Evolutionary conservation across 2,888 invertebrate species (phyloP), one percentile per base, ranked within the genome.

Genomic region (Agrenia bidenticulata): DNA sequence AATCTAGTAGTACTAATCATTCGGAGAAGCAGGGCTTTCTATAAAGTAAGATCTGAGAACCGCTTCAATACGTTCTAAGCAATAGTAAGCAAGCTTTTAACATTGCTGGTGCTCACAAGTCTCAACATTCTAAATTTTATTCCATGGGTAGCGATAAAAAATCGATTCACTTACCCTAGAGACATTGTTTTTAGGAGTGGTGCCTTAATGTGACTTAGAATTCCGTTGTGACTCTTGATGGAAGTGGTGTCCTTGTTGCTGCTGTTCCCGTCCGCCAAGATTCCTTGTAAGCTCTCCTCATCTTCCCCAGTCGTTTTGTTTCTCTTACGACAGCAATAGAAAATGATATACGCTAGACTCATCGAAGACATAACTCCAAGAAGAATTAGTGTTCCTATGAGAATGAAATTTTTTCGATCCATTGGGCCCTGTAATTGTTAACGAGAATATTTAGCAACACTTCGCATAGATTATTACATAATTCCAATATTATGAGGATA

Each of bases 271-370:
- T 76, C 76, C 32, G 61, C 72, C n/a, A 76, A 72, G 37, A 76
- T 76, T 54, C 74, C 76, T 67, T 76, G 76, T 51, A 75, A 74
- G 65, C 74, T 73, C 56, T 76, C 76, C 55, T 76, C 76, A 64
- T 76, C 76, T 39, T 67, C 74, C 17, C 72, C 76, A 37, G 64
- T 59, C 41, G 66, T 66, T 54, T 76, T 76, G 49, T 73, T 61
- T 60, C 72, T 64, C 69, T 74, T 76, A 15, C 76, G 74, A 60
- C 76, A 76, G 53, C 73, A 76, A 61, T 74, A 74, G 59, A 73
- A 76, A 24, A 76, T 65, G 50, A 76, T 66, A 66, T 74, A 76
- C 19, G 70, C 65, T 26, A 76, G 63, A 58, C 74, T 73, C 72
- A 76, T 74, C 39, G 67, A 66, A 41, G 67, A 66, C 32, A 60